Conservation (phyloP, 2,797 vertebrate genomes). For the Scarus forsteni region DNA sequence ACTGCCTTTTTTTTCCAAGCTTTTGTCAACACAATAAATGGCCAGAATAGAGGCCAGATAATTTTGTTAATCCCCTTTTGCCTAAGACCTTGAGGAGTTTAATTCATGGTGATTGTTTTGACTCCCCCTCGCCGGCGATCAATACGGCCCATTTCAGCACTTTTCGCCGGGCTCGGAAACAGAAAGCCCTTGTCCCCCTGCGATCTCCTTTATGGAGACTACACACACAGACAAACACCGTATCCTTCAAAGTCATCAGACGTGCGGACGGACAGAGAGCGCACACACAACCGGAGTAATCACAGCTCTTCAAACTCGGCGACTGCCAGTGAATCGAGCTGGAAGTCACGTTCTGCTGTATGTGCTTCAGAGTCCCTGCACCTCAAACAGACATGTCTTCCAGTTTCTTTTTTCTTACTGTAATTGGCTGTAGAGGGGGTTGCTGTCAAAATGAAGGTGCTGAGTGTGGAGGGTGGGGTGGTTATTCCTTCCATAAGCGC, state of each 20-base stretch:
- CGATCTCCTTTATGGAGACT: slow-evolving; percentile 50
- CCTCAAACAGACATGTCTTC: slow-evolving; percentile 19
- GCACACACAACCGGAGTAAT: slow-evolving; percentile 16
- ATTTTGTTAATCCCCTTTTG: slow-evolving; percentile 79
- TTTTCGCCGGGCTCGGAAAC: slow-evolving; percentile 55
- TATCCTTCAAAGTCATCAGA: slow-evolving; percentile 69
- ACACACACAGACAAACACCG: slow-evolving; percentile 42
- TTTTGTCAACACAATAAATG: slow-evolving; percentile 73
- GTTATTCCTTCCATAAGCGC: slow-evolving; percentile 57
- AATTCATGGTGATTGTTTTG: slow-evolving; percentile 82
- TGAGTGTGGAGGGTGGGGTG: slow-evolving; percentile 16
- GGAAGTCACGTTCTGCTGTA: slow-evolving; percentile 35
- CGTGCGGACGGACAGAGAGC: slow-evolving; percentile 31
- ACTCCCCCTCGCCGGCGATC: slow-evolving; percentile 71
- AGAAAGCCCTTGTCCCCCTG: slow-evolving; percentile 50
- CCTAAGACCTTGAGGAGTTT: slow-evolving; percentile 82
- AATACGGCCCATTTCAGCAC: slow-evolving; percentile 77
- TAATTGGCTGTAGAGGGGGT: slow-evolving; percentile 47
- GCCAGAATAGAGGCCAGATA: slow-evolving; percentile 68
- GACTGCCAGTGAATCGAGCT: slow-evolving; percentile 28
- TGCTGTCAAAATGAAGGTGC: slow-evolving; percentile 18
- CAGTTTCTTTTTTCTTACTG: slow-evolving; percentile 31
- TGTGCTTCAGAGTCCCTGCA: slow-evolving; percentile 13
- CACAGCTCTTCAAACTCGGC: slow-evolving; percentile 20
- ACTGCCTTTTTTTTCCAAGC: slow-evolving; percentile 36